Percentiles rank a stretch among this genome's conserved stretches.
These are phyloP conservation scores for Margaritifera margaritifera DNA, from an alignment of 2,888 invertebrate genomes.

Conservation along the genomic window DNA sequence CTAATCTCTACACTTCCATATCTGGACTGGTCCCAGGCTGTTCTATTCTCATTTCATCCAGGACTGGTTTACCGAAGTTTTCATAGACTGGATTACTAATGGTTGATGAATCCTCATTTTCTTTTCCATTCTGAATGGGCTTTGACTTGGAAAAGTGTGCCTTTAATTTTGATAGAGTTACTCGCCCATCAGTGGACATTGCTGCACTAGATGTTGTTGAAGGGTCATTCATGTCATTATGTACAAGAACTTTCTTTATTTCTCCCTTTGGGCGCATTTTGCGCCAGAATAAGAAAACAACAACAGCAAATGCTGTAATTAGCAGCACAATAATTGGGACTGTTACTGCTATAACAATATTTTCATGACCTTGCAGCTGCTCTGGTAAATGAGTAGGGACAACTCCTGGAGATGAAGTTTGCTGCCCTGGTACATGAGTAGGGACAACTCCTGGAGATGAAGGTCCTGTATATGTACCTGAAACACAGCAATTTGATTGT, in stretches of 20 bases:
- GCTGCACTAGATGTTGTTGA: conserved; percentile 18
- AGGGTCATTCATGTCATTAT: conserved; percentile 50
- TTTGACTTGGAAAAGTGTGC: conserved; percentile 50
- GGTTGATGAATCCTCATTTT: background rate
- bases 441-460: too few species aligned
- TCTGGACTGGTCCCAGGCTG: too few species aligned
- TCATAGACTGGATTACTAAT: too few species aligned
- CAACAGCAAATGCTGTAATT: conserved; percentile 32
- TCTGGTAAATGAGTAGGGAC: too few species aligned
- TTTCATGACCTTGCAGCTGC: conserved; percentile 16
- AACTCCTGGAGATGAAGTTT: too few species aligned
- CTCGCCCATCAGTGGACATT: conserved; percentile 32
- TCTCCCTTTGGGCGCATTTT: conserved; percentile 30
- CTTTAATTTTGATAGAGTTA: conserved; percentile 48
- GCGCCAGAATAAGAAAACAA: conserved; percentile 40
- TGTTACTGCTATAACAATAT: conserved; percentile 42
- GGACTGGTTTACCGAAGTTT: too few species aligned
- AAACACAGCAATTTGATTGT: too few species aligned
- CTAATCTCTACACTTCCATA: too few species aligned
- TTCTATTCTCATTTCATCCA: too few species aligned
- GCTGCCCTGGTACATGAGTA: too few species aligned
- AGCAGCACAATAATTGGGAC: conserved; percentile 48
- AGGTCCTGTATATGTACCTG: too few species aligned
- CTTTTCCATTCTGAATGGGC: conserved; percentile 22
- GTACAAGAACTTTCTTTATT: conserved; percentile 47